Base-by-base conservation (phyloP, 2,113 vertebrate genomes). In the Cricetomys ansorgei region DNA sequence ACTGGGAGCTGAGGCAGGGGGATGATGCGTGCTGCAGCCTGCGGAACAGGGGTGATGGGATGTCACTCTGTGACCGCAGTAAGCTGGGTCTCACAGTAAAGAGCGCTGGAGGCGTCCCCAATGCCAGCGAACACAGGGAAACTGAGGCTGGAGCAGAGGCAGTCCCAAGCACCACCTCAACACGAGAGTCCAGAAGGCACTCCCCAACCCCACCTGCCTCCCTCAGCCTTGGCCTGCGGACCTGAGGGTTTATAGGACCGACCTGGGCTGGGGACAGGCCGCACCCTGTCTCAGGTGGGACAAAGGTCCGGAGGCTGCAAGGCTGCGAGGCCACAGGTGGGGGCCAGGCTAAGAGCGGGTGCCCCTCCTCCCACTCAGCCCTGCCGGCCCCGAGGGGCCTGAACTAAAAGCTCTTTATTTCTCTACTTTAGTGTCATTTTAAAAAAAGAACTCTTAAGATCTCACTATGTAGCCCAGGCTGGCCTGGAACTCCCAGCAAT, bases 251-350 rank as follows among this genome's bases (percentile, higher is more conserved):
- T 96, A 95, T 72, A 81, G 87, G 62, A 62, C 67, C 70, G 65
- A 15, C 43, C 37, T 25, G 31, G 48, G 91, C 15, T 0, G 27
- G 50, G 72, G 27, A 25, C 57, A 83, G 67, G 79, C 64, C 11
- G 0, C 17, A 40, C 67, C 62, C 64, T 73, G 93, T 70, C 81
- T 21, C 16, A 3, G 43, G 64, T 23, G 0, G 76, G 12, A 40
- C 84, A 87, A 96, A 95, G 94, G 92, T 97, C 31, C 55, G 6
- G 9, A 27, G 11, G 45, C 17, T 23, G 55, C 43, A 3, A n/a
- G n/a, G n/a, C n/a, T n/a, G n/a, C n/a, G n/a, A n/a, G n/a, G n/a
- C n/a, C n/a, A n/a, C n/a, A n/a, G n/a, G n/a, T n/a, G n/a, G n/a
- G n/a, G n/a, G n/a, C n/a, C n/a, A n/a, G n/a, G n/a, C n/a, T n/a